Percentiles rank a stretch among this genome's conserved stretches.
Evolutionary conservation across 2,113 vertebrate species (phyloP).

Genomic region (Passer montanus): DNA sequence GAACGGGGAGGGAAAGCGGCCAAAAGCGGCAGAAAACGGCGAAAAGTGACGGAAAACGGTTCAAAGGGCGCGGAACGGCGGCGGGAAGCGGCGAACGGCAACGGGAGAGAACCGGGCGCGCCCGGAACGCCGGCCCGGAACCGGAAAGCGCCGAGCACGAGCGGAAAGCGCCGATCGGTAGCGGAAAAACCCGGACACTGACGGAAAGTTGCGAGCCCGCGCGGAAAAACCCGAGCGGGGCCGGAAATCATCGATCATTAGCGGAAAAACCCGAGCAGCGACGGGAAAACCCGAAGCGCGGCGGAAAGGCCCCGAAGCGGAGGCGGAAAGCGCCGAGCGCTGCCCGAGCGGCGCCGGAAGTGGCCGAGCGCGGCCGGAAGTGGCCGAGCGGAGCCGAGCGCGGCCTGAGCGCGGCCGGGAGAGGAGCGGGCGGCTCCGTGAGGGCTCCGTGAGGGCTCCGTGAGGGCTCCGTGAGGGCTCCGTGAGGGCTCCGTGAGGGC

Average conservation of each 20-base stretch:
- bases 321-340: not conserved
- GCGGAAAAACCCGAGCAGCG: not conserved
- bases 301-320: not conserved
- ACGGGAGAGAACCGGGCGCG: not conserved
- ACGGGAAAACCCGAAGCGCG: not conserved
- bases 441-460: not conserved
- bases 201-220: not conserved
- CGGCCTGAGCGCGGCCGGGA: not conserved
- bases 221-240: not conserved
- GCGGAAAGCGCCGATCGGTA: not conserved
- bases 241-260: not conserved
- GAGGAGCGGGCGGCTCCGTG: not conserved
- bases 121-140: too few relatives aligned
- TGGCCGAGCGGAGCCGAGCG: not conserved
- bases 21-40: too few relatives aligned
- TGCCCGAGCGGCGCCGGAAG: not conserved
- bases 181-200: accelerated
- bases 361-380: not conserved
- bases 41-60: too few relatives aligned
- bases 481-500: not conserved
- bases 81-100: not conserved
- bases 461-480: not conserved
- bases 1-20: not conserved
- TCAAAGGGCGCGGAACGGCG: too few relatives aligned
- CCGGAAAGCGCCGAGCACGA: not conserved